These are phyloP conservation scores for Geothlypis trichas DNA, from an alignment of 2,113 vertebrate genomes.

Conservation along the genomic window DNA sequence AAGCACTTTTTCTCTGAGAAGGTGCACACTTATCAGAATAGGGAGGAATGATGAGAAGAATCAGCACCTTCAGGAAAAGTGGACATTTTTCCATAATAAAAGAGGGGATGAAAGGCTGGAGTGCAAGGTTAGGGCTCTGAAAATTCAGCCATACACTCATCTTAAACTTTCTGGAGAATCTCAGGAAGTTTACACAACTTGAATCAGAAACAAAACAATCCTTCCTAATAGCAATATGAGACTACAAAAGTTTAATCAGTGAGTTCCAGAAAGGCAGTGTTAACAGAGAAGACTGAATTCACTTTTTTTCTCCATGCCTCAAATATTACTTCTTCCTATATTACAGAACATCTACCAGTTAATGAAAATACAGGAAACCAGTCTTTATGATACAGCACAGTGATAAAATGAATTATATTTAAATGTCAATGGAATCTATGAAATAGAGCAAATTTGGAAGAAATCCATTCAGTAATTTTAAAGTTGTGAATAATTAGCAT, in stretches of 20 bases:
- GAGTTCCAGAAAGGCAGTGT: neutral
- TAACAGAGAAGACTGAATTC: neutral
- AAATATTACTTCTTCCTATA: neutral
- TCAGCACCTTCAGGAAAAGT: conserved; percentile 8
- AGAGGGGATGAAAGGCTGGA: neutral
- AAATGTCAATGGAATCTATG: conserved; percentile 33
- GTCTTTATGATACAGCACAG: neutral
- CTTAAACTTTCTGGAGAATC: neutral
- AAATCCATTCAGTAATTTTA: conserved; percentile 18
- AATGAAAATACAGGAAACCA: neutral
- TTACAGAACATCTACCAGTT: neutral
- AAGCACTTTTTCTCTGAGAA: neutral
- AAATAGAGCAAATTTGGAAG: neutral
- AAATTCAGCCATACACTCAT: neutral
- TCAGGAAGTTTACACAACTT: neutral
- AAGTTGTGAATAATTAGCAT: conserved; percentile 21
- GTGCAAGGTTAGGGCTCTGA: neutral
- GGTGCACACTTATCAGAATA: neutral
- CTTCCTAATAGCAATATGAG: neutral
- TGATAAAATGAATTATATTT: conserved; percentile 47
- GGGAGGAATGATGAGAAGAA: neutral
- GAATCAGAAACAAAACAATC: neutral
- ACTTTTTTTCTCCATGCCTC: neutral
- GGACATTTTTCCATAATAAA: neutral
- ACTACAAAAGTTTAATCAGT: neutral